Evolutionary conservation across 2,888 invertebrate species (phyloP).

Genomic region (Dorcus parallelipipedus): DNA sequence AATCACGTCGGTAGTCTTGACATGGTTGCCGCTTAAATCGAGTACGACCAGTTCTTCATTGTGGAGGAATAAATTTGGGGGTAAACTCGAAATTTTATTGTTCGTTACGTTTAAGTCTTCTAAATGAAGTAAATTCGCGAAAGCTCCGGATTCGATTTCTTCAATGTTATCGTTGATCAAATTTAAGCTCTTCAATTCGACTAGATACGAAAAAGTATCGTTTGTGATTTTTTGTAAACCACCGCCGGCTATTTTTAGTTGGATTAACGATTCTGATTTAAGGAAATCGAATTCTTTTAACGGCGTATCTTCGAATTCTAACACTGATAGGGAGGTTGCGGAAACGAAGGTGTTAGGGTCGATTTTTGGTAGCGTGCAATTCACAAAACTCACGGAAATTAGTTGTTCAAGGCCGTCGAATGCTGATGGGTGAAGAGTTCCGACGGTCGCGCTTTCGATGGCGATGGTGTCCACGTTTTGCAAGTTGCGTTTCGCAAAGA

Average conservation of each 20-base stretch:
- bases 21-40: conserved; percentile 66
- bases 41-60: conserved; percentile 66
- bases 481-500: conserved; percentile 62
- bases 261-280: conserved; percentile 20
- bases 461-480: conserved; percentile 64
- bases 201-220: conserved; percentile 60
- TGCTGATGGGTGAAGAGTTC: conserved; percentile 63
- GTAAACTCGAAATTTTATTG: conserved; percentile 63
- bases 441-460: conserved; percentile 67
- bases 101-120: conserved; percentile 71
- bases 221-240: conserved; percentile 63
- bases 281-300: conserved; percentile 27
- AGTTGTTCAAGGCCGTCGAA: conserved; percentile 67
- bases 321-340: conserved; percentile 61
- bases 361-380: conserved; percentile 63
- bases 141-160: conserved; percentile 58
- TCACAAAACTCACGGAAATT: conserved; percentile 66
- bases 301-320: conserved; percentile 49
- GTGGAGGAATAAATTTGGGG: conserved; percentile 61
- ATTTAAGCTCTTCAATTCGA: conserved; percentile 64
- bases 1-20: conserved; percentile 60
- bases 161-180: conserved; percentile 65
- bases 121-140: conserved; percentile 61
- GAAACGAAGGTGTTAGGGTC: conserved; percentile 67
- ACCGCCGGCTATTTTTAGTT: conserved; percentile 55